phyloP scores from a whole-genome alignment of 2,797 vertebrate species.

The Mus caroli region DNA sequence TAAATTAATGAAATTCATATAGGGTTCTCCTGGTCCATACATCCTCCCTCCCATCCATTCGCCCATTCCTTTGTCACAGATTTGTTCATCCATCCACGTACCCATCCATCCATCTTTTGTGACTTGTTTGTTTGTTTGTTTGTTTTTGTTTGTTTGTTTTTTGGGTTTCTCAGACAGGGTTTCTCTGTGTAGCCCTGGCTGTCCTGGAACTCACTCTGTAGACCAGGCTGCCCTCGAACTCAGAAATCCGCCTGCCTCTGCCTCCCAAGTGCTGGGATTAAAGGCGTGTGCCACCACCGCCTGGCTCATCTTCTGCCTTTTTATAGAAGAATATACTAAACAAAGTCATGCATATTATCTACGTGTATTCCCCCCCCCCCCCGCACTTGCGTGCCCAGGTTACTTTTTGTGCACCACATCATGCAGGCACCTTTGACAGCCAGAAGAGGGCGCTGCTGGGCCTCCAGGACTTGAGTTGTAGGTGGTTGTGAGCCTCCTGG shows the following conservation, averaged over 20 bases:
- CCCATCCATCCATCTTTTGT: no score
- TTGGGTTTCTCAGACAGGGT: no score
- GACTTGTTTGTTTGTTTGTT: no score
- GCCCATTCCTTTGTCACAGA: not conserved
- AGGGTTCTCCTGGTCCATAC: not conserved
- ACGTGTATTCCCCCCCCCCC: no score
- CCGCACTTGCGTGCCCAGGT: rapidly evolving
- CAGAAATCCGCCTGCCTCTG: no score
- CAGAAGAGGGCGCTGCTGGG: not conserved
- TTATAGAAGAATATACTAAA: not conserved
- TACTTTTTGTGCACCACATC: not conserved
- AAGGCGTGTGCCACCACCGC: no score
- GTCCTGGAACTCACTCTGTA: no score
- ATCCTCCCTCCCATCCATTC: not conserved
- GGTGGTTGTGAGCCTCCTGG: not conserved
- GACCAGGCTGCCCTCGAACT: no score
- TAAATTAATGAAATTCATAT: not conserved
- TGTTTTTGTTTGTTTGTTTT: no score
- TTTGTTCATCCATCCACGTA: not conserved
- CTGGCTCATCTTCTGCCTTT: not conserved
- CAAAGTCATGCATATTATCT: not conserved
- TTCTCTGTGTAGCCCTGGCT: no score
- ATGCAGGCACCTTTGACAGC: not conserved
- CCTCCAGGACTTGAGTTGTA: not conserved
- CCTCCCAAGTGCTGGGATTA: no score